Conservation (phyloP, 2,888 invertebrate species). For the Scaptomyza flava region DNA sequence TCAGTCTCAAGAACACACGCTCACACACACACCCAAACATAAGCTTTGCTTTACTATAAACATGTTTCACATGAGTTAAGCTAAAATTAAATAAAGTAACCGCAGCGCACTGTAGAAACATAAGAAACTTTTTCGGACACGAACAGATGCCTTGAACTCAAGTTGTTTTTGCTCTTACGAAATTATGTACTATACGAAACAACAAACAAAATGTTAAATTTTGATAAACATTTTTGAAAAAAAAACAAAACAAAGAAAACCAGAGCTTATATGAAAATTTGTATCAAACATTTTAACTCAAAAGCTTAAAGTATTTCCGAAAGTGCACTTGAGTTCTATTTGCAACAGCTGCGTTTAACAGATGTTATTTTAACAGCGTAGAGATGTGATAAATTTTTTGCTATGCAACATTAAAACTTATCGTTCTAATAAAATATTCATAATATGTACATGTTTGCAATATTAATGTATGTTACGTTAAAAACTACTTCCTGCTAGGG, state of each 20-base stretch:
- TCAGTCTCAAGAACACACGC: constrained; percentile 14
- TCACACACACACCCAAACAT: constrained; percentile 21
- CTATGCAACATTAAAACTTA: neutral
- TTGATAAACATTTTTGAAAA: neutral
- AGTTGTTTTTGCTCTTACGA: neutral
- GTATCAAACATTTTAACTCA: neutral
- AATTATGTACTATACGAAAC: neutral
- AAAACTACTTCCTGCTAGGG: neutral
- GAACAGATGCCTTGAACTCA: neutral
- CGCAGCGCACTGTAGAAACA: constrained; percentile 15
- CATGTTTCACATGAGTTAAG: constrained; percentile 39
- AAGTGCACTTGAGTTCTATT: neutral
- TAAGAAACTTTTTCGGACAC: neutral
- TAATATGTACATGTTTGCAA: neutral
- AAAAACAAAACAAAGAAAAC: neutral
- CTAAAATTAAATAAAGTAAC: constrained; percentile 67
- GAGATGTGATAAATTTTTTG: neutral
- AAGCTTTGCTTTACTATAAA: constrained; percentile 14
- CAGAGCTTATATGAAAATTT: neutral
- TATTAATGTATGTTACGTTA: neutral
- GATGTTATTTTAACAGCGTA: neutral
- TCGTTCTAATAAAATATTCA: neutral
- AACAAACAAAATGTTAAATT: neutral
- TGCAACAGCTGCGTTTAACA: neutral
- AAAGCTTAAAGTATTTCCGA: neutral